Conservation (phyloP, 2,797 vertebrate genomes). For the Nannoperca obscura region DNA sequence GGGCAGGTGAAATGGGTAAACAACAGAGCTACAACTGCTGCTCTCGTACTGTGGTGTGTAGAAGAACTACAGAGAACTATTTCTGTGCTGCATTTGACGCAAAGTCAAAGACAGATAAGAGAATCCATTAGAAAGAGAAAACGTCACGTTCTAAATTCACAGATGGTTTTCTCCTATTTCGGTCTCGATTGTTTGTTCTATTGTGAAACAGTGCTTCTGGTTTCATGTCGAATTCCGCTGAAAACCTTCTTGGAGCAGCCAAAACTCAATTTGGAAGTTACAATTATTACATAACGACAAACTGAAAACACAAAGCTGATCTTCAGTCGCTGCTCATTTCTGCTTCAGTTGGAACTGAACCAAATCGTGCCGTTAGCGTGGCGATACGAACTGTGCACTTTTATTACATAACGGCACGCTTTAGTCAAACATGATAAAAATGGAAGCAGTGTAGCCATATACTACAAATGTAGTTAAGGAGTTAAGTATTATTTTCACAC, state of each 20-base stretch:
- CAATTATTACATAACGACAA: background rate
- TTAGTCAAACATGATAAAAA: background rate
- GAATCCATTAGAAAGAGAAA: background rate
- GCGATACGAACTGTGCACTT: background rate
- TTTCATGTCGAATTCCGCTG: background rate
- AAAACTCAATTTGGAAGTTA: background rate
- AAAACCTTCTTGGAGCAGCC: background rate
- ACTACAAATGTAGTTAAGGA: background rate
- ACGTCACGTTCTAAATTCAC: background rate
- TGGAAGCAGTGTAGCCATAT: background rate
- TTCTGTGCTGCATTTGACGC: background rate
- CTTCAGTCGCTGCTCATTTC: background rate
- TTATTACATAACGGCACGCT: background rate
- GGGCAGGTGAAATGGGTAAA: conserved; percentile 36
- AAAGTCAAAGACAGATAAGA: background rate
- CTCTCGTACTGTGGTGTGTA: background rate
- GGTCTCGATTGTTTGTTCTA: background rate
- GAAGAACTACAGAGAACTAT: background rate
- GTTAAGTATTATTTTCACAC: background rate
- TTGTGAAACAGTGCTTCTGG: background rate
- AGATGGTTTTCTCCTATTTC: background rate
- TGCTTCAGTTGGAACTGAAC: background rate
- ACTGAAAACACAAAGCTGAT: background rate
- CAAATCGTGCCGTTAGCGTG: background rate
- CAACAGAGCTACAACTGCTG: conserved; percentile 2